Evolutionary conservation across 2,113 vertebrate species (phyloP), one percentile per base, ranked within the genome.

Genomic region (Gambusia affinis): DNA sequence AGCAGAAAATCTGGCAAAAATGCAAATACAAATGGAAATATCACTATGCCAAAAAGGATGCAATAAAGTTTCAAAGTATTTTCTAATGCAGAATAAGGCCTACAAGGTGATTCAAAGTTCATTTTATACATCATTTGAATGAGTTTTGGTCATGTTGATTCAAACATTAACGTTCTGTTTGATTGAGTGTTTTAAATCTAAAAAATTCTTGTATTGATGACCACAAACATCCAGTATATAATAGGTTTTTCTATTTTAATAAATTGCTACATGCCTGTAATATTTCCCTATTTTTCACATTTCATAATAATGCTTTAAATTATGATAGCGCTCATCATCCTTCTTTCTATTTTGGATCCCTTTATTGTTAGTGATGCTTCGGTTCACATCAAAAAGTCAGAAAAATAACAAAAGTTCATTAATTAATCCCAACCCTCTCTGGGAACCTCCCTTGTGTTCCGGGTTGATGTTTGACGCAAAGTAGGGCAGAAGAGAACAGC

Each of bases 381-480:
- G 5, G 51, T n/a, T 57, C 51, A 28, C 37, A 27, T 67, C 12
- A 28, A 15, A 37, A 44, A 42, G 37, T 67, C n/a, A 44, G 11
- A 28, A 44, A 68, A 76, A 68, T 35, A 29, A 33, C 33, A 12
- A 51, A 28, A 31, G 54, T 69, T 2, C 39, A 54, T 30, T 51
- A 37, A 11, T 60, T 8, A 64, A 70, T 31, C 14, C 12, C 19
- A 42, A 8, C 28, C 37, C 12, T 63, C 28, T 62, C 22, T 11
- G 3, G 31, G 51, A 57, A 10, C 51, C 24, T 57, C 24, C 51
- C 60, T 42, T 1, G 24, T 11, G 27, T 67, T 76, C 66, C 44
- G 24, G 19, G 28, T 51, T 54, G n/a, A 37, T 33, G 19, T 42
- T n/a, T 12, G 22, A 47, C 12, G 29, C 44, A 47, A 81, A 84